phyloP scores from a whole-genome alignment of 2,888 invertebrate genomes.

The Dynastes tityus region DNA sequence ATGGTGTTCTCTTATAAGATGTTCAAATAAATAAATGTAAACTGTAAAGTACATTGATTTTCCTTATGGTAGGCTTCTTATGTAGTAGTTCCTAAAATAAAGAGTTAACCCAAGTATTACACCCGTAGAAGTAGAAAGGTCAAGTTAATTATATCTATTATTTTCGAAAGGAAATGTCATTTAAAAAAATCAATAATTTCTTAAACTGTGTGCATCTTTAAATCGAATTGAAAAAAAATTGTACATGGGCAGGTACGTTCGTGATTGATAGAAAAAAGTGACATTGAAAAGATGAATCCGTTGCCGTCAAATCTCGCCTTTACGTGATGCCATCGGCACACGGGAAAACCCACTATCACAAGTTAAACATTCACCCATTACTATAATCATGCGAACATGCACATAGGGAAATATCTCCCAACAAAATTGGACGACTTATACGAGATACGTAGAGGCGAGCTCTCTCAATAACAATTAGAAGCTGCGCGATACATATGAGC shows the following conservation, averaged over 20 bases:
- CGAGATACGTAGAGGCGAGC: background rate
- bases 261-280: conserved; percentile 36
- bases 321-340: background rate
- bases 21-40: too few species aligned
- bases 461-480: conserved; percentile 45
- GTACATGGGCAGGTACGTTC: background rate
- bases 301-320: background rate
- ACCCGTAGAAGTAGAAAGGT: too few species aligned
- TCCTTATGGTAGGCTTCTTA: too few species aligned
- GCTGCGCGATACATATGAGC: background rate
- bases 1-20: too few species aligned
- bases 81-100: too few species aligned
- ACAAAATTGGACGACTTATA: conserved; percentile 23
- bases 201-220: too few species aligned
- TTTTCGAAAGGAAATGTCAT: too few species aligned
- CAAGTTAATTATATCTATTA: too few species aligned
- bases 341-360: conserved; percentile 37
- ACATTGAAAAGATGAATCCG: conserved; percentile 16
- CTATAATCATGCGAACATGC: conserved; percentile 23
- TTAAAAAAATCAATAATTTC: too few species aligned
- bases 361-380: conserved; percentile 22
- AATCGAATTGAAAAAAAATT: too few species aligned
- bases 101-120: too few species aligned
- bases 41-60: too few species aligned
- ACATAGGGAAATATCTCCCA: background rate